Conservation (phyloP, 2,797 vertebrate genomes). For the Masticophis lateralis region DNA sequence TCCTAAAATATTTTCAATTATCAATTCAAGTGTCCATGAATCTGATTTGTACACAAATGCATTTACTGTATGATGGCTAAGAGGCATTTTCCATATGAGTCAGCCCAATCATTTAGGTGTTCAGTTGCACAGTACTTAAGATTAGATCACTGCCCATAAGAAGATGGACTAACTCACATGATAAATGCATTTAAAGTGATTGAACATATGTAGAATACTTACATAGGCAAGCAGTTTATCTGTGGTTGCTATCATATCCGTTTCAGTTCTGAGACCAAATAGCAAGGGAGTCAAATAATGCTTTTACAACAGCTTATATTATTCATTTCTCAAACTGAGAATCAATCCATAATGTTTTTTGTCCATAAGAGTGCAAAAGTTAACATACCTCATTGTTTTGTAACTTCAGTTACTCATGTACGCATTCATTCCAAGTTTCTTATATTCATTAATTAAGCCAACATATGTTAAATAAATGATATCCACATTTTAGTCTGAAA, state of each 20-base stretch:
- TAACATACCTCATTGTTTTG: background rate
- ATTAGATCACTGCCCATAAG: background rate
- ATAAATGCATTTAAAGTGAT: background rate
- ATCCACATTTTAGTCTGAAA: background rate
- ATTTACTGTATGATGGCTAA: background rate
- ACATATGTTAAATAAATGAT: conserved; percentile 1
- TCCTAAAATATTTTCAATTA: background rate
- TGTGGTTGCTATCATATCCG: background rate
- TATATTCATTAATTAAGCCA: conserved; percentile 3
- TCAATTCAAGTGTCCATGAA: background rate
- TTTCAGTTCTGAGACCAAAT: background rate
- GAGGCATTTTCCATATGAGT: background rate
- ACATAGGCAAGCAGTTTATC: background rate
- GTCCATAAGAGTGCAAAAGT: conserved; percentile 4
- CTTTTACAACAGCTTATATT: conserved; percentile 23
- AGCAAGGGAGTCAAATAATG: background rate
- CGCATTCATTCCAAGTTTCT: background rate
- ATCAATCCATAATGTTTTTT: conserved; percentile 6
- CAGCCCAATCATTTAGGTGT: background rate
- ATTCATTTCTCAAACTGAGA: conserved; percentile 28
- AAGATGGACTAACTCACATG: background rate
- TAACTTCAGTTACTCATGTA: background rate
- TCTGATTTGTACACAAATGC: background rate
- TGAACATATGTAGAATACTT: background rate
- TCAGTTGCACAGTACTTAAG: background rate